phyloP scores from a whole-genome alignment of 1,140 invertebrate genomes.

The Anadara kagoshimensis region DNA sequence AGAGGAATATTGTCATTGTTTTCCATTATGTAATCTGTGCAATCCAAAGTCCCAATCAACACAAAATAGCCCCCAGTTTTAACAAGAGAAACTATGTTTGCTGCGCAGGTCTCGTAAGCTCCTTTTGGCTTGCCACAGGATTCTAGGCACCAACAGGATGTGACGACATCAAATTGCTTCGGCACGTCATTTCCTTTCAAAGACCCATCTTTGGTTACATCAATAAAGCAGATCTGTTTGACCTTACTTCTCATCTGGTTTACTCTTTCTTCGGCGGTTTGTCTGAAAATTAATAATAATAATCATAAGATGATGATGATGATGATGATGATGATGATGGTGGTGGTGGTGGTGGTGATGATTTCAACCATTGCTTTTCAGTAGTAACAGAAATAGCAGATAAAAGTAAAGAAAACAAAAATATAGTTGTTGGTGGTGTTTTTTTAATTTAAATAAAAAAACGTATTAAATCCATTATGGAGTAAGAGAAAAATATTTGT shows the following conservation, averaged over 20 bases:
- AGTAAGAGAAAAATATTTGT: too few relatives aligned
- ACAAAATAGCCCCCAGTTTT: constrained; percentile 2
- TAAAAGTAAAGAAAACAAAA: too few relatives aligned
- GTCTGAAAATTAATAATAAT: not conserved
- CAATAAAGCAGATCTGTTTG: not conserved
- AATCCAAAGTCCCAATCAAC: not conserved
- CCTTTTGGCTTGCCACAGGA: not conserved
- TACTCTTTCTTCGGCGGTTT: not conserved
- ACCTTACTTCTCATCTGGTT: not conserved
- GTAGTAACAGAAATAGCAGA: too few relatives aligned
- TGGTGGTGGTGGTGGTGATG: too few relatives aligned
- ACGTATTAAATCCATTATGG: too few relatives aligned
- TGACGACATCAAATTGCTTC: not conserved
- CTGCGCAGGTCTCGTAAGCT: not conserved
- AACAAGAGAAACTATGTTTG: not conserved
- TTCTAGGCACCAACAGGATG: not conserved
- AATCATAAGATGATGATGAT: not conserved
- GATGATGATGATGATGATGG: not conserved
- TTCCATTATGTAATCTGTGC: not conserved
- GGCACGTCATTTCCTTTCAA: not conserved
- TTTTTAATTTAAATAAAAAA: too few relatives aligned
- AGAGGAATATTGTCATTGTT: too few relatives aligned
- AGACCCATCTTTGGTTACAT: not conserved
- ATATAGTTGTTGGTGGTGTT: too few relatives aligned
- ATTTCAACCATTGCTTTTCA: too few relatives aligned